phyloP scores from a whole-genome alignment of 2,797 vertebrate genomes.

The Lagorchestes hirsutus region DNA sequence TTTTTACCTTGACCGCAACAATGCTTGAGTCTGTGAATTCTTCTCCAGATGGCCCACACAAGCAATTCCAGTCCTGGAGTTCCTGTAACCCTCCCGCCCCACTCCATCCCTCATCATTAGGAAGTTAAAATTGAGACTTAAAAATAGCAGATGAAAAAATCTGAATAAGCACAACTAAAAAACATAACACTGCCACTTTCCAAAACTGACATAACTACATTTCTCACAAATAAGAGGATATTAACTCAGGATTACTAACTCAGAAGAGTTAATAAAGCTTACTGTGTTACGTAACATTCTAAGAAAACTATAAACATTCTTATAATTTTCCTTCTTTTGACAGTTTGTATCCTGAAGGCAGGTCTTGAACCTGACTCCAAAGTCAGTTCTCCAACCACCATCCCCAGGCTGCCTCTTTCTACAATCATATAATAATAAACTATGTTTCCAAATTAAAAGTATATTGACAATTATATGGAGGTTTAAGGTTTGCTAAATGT shows the following conservation, averaged over 20 bases:
- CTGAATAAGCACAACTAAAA: background rate
- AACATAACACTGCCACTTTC: slow-evolving; percentile 11
- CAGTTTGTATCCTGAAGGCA: background rate
- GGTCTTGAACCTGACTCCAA: background rate
- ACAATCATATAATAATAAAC: background rate
- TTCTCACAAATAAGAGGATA: background rate
- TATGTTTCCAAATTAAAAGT: background rate
- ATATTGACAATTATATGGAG: background rate
- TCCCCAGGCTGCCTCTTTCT: background rate
- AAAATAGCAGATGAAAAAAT: slow-evolving; percentile 31
- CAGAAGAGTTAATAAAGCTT: background rate
- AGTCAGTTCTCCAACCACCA: background rate
- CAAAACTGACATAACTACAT: slow-evolving; percentile 45
- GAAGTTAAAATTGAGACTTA: slow-evolving; percentile 13
- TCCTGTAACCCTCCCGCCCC: no score
- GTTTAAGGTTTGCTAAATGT: background rate
- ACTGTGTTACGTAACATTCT: slow-evolving; percentile 26
- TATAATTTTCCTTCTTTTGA: background rate
- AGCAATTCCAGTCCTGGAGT: no score
- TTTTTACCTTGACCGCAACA: no score
- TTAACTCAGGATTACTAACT: background rate
- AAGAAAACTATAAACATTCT: slow-evolving; percentile 8
- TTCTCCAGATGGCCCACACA: no score
- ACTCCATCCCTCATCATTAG: no score
- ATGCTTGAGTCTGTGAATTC: no score